Evolutionary conservation across 2,113 vertebrate genomes (phyloP).

Genomic region (Cervus canadensis): DNA sequence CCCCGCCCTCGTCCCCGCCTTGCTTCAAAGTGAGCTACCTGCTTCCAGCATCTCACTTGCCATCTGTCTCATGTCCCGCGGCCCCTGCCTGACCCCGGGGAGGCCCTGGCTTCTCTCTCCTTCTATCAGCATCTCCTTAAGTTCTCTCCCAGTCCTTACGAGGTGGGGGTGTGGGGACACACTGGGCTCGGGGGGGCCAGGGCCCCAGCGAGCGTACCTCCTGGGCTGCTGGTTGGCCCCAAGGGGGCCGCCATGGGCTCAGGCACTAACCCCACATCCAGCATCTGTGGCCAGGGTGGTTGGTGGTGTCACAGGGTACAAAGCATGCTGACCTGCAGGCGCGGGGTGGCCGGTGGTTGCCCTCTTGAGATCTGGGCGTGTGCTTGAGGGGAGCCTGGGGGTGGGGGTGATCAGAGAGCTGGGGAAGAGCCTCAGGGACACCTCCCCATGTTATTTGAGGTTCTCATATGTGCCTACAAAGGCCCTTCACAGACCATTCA

Average conservation of each 20-base stretch:
- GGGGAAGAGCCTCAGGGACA: background rate
- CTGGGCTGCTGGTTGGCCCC: background rate
- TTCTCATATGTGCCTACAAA: background rate
- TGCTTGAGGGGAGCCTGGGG: fast-evolving
- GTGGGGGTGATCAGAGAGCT: background rate
- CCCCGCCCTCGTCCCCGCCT: background rate
- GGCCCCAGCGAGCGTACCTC: background rate
- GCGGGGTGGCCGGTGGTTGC: background rate
- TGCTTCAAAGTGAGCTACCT: background rate
- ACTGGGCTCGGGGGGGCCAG: background rate
- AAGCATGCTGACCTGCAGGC: background rate
- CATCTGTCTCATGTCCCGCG: background rate
- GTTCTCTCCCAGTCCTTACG: background rate
- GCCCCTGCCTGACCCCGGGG: background rate
- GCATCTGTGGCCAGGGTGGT: background rate
- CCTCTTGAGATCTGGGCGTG: background rate
- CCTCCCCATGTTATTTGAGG: background rate
- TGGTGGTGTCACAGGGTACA: constrained; percentile 26
- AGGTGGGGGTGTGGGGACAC: background rate
- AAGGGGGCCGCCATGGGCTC: background rate
- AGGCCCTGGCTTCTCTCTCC: background rate
- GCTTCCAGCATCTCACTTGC: background rate
- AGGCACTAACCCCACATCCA: background rate
- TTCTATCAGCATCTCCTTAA: background rate
- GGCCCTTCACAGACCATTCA: background rate